Evolutionary conservation across 2,113 vertebrate genomes (phyloP), one percentile per base, ranked within the genome.

Genomic region (Charadrius vociferus): DNA sequence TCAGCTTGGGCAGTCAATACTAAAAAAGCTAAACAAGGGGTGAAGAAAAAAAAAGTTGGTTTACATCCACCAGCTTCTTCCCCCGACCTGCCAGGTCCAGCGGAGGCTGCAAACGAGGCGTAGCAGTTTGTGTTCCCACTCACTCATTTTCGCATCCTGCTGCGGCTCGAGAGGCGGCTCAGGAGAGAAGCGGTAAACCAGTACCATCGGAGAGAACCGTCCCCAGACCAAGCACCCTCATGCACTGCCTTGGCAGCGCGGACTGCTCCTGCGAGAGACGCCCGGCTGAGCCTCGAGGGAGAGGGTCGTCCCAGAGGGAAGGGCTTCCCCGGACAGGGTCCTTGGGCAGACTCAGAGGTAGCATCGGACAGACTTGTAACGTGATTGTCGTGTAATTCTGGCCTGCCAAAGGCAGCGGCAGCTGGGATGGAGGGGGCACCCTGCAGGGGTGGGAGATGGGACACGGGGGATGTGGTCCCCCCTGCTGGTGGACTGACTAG

Each of bases 311-410:
- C 49, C 65, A 4, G 10, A 26, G 56, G 67, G 32, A 27, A 49
- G 61, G 49, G 67, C 45, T 65, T 24, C 77, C 80, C 19, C 0
- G 0, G 63, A 26, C 74, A 41, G 36, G 50, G 24, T 27, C 83
- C 86, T 81, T 0, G 55, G 90, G 94, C 82, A 91, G 81, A 19
- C 30, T 50, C 96, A 58, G 97, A 98, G 97, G 97, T 97, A 98
- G 96, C 68, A 68, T 82, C 20, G 1, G 66, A 88, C 39, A 71
- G 70, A 91, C 49, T 73, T 58, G 45, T 50, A 71, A 67, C 39
- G 55, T 91, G 95, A 96, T 96, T 96, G 72, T 95, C 95, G 8
- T 4, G 1, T 6, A 71, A n/a, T 68, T 72, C 75, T 39, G n/a
- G 92, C 77, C 86, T 70, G 77, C 63, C 49, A 3, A 58, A 59